Conservation (phyloP, 2,113 vertebrate species). For the Gallinago undulata region DNA sequence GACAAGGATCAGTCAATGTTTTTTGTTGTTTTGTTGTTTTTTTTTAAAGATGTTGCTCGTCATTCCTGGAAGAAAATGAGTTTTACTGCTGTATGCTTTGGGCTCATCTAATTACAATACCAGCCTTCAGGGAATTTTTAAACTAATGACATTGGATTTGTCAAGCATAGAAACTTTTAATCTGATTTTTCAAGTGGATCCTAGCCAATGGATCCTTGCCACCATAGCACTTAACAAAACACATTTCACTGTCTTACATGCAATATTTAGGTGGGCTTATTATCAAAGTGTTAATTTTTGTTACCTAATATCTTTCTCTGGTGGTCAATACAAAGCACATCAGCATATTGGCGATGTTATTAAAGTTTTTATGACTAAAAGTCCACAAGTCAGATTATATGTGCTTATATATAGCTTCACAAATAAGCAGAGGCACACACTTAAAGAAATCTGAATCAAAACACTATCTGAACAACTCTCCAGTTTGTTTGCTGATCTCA, state of each 20-base stretch:
- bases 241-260: not conserved
- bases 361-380: not conserved
- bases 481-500: not conserved
- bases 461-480: not conserved
- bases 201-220: conserved; percentile 55
- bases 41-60: not conserved
- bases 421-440: not conserved
- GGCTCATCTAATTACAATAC: conserved; percentile 4
- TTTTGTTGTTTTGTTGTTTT: not conserved
- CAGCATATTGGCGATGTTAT: not conserved
- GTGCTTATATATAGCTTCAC: not conserved
- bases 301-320: not conserved
- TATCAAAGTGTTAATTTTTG: not conserved
- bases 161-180: conserved; percentile 50
- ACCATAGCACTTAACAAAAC: conserved; percentile 48
- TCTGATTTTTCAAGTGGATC: conserved; percentile 46
- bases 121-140: conserved; percentile 52
- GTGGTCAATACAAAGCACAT: not conserved
- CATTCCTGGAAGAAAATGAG: conserved; percentile 28
- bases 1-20: not conserved
- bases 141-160: conserved; percentile 28
- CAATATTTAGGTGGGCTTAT: conserved; percentile 27
- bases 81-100: not conserved
- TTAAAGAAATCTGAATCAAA: not conserved
- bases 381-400: not conserved